Conservation (phyloP, 2,797 vertebrate genomes). For the Cyprinella venusta region DNA sequence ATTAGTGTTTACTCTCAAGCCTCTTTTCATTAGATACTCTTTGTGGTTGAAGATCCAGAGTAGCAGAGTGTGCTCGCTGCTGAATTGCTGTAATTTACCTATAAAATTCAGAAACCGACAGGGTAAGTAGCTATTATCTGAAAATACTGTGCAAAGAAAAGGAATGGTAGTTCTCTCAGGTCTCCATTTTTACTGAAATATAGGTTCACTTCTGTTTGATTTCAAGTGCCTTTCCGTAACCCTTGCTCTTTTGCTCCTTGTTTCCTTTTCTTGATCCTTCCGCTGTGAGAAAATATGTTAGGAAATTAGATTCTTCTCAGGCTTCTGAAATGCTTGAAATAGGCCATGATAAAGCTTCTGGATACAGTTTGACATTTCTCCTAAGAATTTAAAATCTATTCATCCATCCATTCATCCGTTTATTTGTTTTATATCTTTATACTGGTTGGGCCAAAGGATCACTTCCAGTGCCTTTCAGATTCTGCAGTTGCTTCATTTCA, state of each 20-base stretch:
- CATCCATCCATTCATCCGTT: neutral
- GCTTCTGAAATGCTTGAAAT: neutral
- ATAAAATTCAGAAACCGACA: slow-evolving; percentile 37
- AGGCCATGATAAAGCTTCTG: slow-evolving; percentile 1
- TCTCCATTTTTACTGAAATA: slow-evolving; percentile 8
- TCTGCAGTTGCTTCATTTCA: slow-evolving; percentile 11
- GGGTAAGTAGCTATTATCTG: slow-evolving; percentile 41
- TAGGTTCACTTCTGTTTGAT: slow-evolving; percentile 19
- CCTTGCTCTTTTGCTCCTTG: neutral
- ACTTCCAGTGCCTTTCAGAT: slow-evolving; percentile 14
- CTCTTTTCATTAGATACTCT: slow-evolving; percentile 40
- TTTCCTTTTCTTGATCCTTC: slow-evolving; percentile 9
- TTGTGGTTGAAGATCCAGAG: slow-evolving; percentile 31
- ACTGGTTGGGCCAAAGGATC: neutral
- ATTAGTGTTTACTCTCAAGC: slow-evolving; percentile 41
- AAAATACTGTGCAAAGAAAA: slow-evolving; percentile 20
- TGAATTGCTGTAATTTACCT: slow-evolving; percentile 46
- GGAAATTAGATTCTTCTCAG: slow-evolving; percentile 22
- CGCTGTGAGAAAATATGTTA: slow-evolving; percentile 12
- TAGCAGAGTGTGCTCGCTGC: slow-evolving; percentile 29
- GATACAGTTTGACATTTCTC: slow-evolving; percentile 1
- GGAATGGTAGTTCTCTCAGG: neutral
- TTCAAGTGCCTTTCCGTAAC: neutral
- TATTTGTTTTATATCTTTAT: slow-evolving; percentile 30
- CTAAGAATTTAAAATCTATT: slow-evolving; percentile 7